These are phyloP conservation scores for Scopus umbretta DNA, from an alignment of 2,113 vertebrate species.

Conservation along the genomic window DNA sequence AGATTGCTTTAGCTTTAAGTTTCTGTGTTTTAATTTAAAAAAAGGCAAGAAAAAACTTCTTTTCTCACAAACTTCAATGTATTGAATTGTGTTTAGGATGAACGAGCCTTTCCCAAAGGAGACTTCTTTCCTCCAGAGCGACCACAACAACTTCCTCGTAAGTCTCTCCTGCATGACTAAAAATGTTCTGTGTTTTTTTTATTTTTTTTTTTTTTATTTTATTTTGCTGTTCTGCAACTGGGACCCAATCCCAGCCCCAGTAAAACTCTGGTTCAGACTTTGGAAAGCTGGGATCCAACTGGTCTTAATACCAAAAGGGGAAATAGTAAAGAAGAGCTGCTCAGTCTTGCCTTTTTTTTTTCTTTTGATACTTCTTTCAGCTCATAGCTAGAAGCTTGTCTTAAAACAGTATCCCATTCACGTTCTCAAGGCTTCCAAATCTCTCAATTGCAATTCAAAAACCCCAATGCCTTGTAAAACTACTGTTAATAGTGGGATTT, in stretches of 20 bases:
- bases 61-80: not conserved
- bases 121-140: conserved; percentile 91
- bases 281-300: not conserved
- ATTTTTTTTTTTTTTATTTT: too few relatives aligned
- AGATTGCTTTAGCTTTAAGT: not conserved
- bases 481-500: not conserved
- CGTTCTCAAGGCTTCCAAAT: not conserved
- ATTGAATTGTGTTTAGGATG: conserved; percentile 76
- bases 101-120: conserved; percentile 92
- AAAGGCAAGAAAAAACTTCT: not conserved
- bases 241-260: not conserved
- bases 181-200: not conserved
- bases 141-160: conserved; percentile 89
- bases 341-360: not conserved
- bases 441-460: not conserved
- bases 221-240: not conserved
- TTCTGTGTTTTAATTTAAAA: not conserved
- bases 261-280: not conserved
- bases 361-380: not conserved
- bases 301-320: not conserved
- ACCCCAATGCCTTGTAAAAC: not conserved
- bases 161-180: conserved; percentile 62
- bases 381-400: conserved; percentile 7
- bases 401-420: not conserved
- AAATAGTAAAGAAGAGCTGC: not conserved